A percentile compares a stretch with the other conserved stretches of the same genome.
Evolutionary conservation across 1,140 invertebrate species (phyloP).

Genomic region (Ooceraea biroi): DNA sequence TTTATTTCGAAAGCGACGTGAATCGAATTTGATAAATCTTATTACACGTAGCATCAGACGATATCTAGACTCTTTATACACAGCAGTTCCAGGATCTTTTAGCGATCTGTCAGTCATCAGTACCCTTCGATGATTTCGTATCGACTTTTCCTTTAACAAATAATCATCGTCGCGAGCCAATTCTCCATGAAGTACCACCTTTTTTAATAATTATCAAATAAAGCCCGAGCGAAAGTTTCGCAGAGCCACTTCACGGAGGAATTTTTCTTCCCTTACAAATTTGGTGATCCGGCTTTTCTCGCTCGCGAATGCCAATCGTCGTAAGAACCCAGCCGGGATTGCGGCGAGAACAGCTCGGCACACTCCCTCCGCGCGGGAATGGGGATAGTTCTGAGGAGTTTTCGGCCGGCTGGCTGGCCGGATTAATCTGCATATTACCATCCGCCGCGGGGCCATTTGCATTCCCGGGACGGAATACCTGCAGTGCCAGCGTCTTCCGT

Average conservation of each 20-base stretch:
- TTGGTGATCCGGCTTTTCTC: constrained; percentile 23
- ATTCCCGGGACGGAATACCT: constrained; percentile 62
- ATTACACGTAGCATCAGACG: background rate
- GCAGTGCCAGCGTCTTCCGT: constrained; percentile 53
- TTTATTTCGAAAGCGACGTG: constrained; percentile 34
- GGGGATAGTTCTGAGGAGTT: constrained; percentile 62
- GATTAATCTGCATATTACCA: constrained; percentile 70
- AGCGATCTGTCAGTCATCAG: background rate
- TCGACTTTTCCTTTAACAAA: background rate
- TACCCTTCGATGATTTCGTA: background rate
- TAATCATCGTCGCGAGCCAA: background rate
- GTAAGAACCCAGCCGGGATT: constrained; percentile 39
- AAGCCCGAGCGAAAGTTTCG: background rate
- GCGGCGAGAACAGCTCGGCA: constrained; percentile 40
- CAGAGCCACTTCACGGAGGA: background rate
- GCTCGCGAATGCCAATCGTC: constrained; percentile 29
- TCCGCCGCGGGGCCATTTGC: constrained; percentile 62
- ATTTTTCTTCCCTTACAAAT: constrained; percentile 22
- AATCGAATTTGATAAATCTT: constrained; percentile 8
- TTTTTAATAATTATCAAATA: constrained; percentile 23
- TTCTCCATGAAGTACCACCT: background rate
- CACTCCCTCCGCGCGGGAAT: constrained; percentile 1
- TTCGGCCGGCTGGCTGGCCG: constrained; percentile 55
- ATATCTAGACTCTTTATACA: background rate
- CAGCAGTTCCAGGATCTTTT: background rate